Evolutionary conservation across 2,797 vertebrate species (phyloP).

Genomic region (Darevskia mixta): DNA sequence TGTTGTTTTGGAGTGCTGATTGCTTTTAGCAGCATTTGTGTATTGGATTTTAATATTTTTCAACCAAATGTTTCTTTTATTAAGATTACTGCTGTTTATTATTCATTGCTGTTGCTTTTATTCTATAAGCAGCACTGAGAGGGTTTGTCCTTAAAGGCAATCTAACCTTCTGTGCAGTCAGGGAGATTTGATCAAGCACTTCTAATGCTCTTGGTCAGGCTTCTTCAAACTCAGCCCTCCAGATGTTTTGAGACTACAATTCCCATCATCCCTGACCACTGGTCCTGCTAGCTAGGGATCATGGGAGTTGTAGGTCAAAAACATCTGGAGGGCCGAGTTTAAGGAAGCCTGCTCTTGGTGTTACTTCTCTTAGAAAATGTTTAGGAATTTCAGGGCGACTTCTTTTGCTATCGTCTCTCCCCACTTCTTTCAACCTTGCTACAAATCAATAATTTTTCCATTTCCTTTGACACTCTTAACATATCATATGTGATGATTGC

Average conservation of each 20-base stretch:
- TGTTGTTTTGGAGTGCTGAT: not conserved
- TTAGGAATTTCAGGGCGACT: accelerated
- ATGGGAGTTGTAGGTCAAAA: too few species aligned
- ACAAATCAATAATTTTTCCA: constrained; percentile 52
- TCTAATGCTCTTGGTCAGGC: not conserved
- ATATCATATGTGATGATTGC: not conserved
- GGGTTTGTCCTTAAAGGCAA: not conserved
- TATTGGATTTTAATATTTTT: not conserved
- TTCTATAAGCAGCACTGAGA: not conserved
- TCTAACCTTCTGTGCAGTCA: not conserved
- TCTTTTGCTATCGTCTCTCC: constrained; percentile 27
- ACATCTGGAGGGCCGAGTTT: too few species aligned
- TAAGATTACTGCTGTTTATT: not conserved
- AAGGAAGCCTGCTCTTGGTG: not conserved
- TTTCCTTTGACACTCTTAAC: constrained; percentile 44
- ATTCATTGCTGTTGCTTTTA: not conserved
- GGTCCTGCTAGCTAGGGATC: too few species aligned
- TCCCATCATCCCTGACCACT: too few species aligned
- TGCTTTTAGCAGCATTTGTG: not conserved
- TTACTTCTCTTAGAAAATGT: not conserved
- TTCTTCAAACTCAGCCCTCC: too few species aligned
- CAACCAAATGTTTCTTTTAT: not conserved
- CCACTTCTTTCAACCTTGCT: not conserved
- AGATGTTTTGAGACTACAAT: too few species aligned
- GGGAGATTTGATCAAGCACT: not conserved